Evolutionary conservation across 2,113 vertebrate genomes (phyloP), one percentile per base, ranked within the genome.

Genomic region (Xenopus laevis): DNA sequence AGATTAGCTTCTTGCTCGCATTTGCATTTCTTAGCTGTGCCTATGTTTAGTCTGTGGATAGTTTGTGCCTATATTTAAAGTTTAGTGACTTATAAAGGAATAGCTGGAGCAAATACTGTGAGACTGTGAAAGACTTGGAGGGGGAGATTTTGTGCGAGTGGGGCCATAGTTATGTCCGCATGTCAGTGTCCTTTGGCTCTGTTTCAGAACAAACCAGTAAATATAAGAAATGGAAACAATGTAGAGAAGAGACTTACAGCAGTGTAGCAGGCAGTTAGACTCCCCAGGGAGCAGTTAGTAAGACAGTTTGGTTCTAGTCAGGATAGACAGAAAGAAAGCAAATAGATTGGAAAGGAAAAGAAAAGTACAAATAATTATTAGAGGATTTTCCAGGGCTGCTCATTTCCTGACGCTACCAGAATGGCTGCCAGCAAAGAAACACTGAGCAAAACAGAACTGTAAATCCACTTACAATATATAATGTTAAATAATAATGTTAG

Each of bases 211-310:
- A 27, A 18, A 68, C 63, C 40, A 46, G 44, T 65, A 46, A 44
- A 76, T 66, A 76, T 30, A 70, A 0, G 81, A 83, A 44, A 79
- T 84, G 83, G 83, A 85, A 87, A 86, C 67, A 88, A 89, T 85
- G 83, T 87, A 88, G 89, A 86, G 88, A 92, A 50, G 44, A 84
- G 91, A 99, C 96, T 99, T 99, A 99, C 96, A 94, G 95, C 88
- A 87, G 78, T 88, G 93, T 93, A 92, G 93, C 92, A 88, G 94
- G 93, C 93, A 94, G 89, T 95, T 98, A 99, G 89, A 95, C 93
- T 95, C 95, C 95, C 97, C 97, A 98, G 82, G 96, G 97, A 92
- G 97, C 89, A 90, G 95, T 97, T 95, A 98, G 93, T 97, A 97
- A 96, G 94, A 99, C 93, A 95, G 94, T 95, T 92, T 97, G 96